Conservation (phyloP, 2,797 vertebrate species). For the Chaetodon trifasciatus region DNA sequence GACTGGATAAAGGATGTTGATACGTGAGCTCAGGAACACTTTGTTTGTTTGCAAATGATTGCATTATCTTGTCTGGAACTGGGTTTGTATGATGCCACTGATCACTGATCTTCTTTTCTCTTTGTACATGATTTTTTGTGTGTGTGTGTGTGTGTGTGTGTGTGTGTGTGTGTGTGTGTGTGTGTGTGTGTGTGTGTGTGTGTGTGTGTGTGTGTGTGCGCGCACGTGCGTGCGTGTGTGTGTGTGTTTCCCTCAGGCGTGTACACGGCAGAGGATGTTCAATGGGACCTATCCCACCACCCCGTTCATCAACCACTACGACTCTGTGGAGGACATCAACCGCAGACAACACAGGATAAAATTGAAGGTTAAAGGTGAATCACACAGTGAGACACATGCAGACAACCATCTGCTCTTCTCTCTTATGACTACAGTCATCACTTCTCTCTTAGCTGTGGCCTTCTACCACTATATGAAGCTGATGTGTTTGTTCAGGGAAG, state of each 20-base stretch:
- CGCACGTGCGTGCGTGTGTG: not conserved
- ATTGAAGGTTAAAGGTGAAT: conserved; percentile 86
- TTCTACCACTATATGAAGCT: not conserved
- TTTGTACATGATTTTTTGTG: no score
- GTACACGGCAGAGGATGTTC: conserved; percentile 88
- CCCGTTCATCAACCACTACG: conserved; percentile 89
- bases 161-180: no score
- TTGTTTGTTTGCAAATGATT: no score
- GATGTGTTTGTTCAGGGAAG: not conserved
- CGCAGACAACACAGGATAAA: conserved; percentile 78
- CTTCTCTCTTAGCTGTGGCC: not conserved
- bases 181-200: no score
- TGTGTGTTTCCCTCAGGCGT: conserved; percentile 86
- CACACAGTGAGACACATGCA: not conserved
- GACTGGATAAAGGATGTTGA: no score
- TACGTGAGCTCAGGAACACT: no score
- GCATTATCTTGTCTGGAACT: no score
- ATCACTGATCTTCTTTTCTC: not conserved
- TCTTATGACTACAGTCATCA: not conserved
- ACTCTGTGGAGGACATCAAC: conserved; percentile 83
- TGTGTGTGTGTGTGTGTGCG: no score
- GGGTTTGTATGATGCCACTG: not conserved
- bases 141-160: no score
- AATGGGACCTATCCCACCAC: conserved; percentile 85
- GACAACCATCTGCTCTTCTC: not conserved